Percentiles rank a stretch among this genome's conserved stretches.
Conservation (phyloP, 2,888 invertebrate species). For the Eupithecia subumbrata region DNA sequence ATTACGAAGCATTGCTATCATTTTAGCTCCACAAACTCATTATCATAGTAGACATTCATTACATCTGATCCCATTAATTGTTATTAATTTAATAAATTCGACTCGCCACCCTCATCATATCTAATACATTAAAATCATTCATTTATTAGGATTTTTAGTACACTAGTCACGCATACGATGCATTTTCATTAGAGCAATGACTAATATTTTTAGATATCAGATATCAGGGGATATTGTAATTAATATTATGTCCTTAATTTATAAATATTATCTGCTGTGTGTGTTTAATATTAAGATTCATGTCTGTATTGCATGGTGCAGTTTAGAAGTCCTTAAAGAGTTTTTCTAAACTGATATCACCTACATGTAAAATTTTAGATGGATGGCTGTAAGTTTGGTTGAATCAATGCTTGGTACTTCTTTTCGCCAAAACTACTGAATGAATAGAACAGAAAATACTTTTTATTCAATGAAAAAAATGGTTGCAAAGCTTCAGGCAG, state of each 20-base stretch:
- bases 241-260: neutral
- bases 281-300: neutral
- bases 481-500: neutral
- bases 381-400: neutral
- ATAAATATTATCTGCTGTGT: neutral
- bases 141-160: neutral
- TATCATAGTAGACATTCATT: constrained; percentile 4
- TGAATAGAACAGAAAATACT: neutral
- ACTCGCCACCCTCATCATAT: constrained; percentile 26
- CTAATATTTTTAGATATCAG: neutral
- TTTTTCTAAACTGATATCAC: neutral
- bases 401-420: neutral
- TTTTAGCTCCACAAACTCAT: neutral
- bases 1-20: neutral
- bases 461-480: neutral
- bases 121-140: neutral
- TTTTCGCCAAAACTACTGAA: neutral
- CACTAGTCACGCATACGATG: constrained; percentile 34
- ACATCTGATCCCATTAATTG: constrained; percentile 12
- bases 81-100: constrained; percentile 35
- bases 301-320: neutral
- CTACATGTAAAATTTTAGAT: too few relatives aligned
- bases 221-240: too few relatives aligned
- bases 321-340: neutral
- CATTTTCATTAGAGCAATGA: constrained; percentile 38